Conservation (phyloP, 1,140 invertebrate species). For the Capitella teleta region DNA sequence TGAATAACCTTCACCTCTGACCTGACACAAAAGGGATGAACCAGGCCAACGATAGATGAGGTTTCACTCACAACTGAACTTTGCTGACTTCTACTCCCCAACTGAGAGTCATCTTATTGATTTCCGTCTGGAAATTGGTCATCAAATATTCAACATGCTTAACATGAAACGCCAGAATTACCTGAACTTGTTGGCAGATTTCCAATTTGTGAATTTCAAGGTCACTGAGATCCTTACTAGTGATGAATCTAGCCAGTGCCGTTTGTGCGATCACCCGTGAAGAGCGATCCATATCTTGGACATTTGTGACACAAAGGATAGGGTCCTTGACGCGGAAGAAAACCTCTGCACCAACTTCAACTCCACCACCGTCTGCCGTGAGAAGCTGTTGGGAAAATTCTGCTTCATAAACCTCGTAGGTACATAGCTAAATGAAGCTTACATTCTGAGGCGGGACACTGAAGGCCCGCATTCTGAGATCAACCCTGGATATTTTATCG, state of each 20-base stretch:
- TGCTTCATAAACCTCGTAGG: not conserved
- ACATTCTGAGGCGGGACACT: constrained; percentile 38
- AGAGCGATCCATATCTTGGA: constrained; percentile 28
- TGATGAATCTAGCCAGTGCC: constrained; percentile 22
- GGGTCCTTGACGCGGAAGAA: constrained; percentile 22
- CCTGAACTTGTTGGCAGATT: constrained; percentile 4
- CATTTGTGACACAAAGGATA: constrained; percentile 21
- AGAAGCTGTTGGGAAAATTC: constrained; percentile 19
- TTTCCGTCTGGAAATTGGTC: constrained; percentile 17
- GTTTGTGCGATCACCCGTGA: constrained; percentile 24
- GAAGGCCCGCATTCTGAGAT: constrained; percentile 28
- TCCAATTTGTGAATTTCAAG: constrained; percentile 21
- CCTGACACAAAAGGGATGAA: not conserved
- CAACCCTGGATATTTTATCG: constrained; percentile 17
- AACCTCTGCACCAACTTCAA: constrained; percentile 34
- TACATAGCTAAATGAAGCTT: not conserved
- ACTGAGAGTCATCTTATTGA: constrained; percentile 15
- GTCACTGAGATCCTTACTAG: constrained; percentile 17
- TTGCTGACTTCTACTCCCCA: constrained; percentile 26
- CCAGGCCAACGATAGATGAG: not conserved
- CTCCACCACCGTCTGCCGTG: constrained; percentile 23
- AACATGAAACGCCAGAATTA: not conserved
- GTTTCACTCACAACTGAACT: constrained; percentile 23
- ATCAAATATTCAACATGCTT: not conserved
- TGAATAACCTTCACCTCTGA: constrained; percentile 8